A percentile compares a stretch with the other conserved stretches of the same genome.
Evolutionary conservation across 2,113 vertebrate species (phyloP).

Genomic region (Symphodus melops): DNA sequence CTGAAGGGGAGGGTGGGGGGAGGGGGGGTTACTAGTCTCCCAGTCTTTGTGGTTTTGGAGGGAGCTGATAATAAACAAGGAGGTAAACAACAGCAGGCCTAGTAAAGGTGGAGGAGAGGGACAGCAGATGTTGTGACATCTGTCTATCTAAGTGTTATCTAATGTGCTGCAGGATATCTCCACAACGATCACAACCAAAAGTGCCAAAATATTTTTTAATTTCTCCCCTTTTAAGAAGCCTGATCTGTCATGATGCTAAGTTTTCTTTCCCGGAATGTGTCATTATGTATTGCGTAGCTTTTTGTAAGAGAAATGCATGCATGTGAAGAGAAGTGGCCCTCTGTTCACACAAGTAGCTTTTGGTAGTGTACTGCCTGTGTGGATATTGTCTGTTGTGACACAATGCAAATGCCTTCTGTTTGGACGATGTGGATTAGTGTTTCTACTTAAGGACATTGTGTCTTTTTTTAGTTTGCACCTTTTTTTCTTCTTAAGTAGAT

Average conservation of each 20-base stretch:
- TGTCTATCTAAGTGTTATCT: conserved; percentile 87
- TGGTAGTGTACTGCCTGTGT: background rate
- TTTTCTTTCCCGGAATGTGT: conserved; percentile 6
- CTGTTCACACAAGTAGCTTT: background rate
- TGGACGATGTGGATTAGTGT: conserved; percentile 2
- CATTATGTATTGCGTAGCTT: background rate
- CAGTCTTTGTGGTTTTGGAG: conserved; percentile 46
- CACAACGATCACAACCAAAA: conserved; percentile 83
- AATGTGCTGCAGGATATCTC: conserved; percentile 84
- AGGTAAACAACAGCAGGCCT: conserved; percentile 85
- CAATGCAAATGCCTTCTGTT: background rate
- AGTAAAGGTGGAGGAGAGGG: conserved; percentile 79
- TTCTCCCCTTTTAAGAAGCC: conserved; percentile 16
- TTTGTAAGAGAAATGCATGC: conserved; percentile 5
- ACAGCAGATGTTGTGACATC: conserved; percentile 86
- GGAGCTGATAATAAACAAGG: conserved; percentile 80
- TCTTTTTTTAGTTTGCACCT: background rate
- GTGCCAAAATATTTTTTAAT: conserved; percentile 33
- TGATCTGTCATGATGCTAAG: conserved; percentile 24
- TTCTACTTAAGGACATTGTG: conserved; percentile 4
- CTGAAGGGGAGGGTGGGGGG: background rate
- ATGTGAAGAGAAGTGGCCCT: background rate
- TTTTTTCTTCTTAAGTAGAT: conserved; percentile 16
- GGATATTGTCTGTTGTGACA: background rate
- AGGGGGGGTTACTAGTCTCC: conserved; percentile 35